Conservation (phyloP, 2,888 invertebrate genomes). For the Vandiemenella viatica region DNA sequence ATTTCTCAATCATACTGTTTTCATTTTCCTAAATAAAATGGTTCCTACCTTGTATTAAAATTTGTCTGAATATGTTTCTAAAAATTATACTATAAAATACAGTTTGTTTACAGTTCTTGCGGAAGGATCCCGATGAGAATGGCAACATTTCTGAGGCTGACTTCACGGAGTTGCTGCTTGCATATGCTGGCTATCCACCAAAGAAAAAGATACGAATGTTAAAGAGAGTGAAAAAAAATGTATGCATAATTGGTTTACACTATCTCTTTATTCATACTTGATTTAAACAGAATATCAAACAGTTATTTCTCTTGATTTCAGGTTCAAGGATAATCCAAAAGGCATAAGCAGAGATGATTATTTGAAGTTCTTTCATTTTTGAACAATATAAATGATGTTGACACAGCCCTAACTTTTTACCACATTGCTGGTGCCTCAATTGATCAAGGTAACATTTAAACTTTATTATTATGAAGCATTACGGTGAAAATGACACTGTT, state of each 20-base stretch:
- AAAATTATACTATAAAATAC: too few species aligned
- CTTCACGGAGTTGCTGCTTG: constrained; percentile 79
- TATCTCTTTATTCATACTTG: not conserved
- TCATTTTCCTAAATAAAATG: too few species aligned
- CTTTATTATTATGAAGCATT: not conserved
- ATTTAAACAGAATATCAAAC: not conserved
- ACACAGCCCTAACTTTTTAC: constrained; percentile 96
- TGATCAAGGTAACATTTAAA: constrained; percentile 51
- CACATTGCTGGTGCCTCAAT: constrained; percentile 97
- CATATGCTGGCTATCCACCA: constrained; percentile 87
- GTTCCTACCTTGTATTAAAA: too few species aligned
- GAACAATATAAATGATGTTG: constrained; percentile 95
- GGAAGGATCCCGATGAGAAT: constrained; percentile 72
- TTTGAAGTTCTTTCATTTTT: constrained; percentile 90
- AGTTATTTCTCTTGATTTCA: constrained; percentile 22
- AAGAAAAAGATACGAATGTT: constrained; percentile 86
- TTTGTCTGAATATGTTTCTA: too few species aligned
- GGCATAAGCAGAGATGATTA: constrained; percentile 90
- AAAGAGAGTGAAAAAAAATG: constrained; percentile 77
- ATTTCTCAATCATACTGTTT: too few species aligned
- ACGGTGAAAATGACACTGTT: not conserved
- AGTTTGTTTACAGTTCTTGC: constrained; percentile 77
- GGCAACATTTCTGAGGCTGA: constrained; percentile 84
- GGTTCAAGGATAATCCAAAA: constrained; percentile 63
- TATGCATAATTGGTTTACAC: constrained; percentile 23